phyloP scores from a whole-genome alignment of 2,113 vertebrate species.

The Desmodus rotundus region DNA sequence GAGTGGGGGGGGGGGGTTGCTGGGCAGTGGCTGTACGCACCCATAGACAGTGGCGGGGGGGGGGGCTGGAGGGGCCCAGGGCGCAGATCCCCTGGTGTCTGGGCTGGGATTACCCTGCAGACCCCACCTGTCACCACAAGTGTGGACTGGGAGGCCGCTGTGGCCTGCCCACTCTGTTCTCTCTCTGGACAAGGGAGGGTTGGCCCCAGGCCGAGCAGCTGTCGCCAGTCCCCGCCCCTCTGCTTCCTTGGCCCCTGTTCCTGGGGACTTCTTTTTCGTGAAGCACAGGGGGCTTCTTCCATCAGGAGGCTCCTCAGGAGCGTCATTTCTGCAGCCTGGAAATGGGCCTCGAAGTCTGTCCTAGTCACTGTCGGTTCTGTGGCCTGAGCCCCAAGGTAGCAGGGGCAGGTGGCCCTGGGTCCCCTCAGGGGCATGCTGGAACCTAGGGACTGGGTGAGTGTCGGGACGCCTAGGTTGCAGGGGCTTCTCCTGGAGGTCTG shows the following conservation, averaged over 20 bases:
- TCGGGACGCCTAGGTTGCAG: rapidly evolving
- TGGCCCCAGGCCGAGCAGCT: slow-evolving; percentile 27
- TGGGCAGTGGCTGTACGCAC: neutral
- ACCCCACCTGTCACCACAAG: slow-evolving; percentile 40
- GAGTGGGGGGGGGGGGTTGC: neutral
- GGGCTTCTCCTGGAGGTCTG: neutral
- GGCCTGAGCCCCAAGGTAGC: neutral
- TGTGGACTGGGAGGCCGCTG: neutral
- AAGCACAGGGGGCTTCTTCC: neutral
- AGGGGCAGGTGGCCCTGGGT: neutral
- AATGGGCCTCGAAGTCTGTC: rapidly evolving
- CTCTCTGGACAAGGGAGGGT: neutral
- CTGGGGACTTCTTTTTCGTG: neutral
- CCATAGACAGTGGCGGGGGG: neutral
- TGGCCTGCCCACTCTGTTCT: neutral
- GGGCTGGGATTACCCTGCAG: neutral
- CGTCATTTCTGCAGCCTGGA: neutral
- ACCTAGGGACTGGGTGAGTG: neutral
- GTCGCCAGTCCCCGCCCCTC: neutral
- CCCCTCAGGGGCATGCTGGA: rapidly evolving
- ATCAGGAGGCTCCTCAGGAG: neutral
- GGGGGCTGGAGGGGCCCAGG: neutral
- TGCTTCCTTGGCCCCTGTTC: neutral
- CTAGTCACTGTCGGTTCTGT: neutral
- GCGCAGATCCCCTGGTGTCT: slow-evolving; percentile 26